A percentile compares a stretch with the other conserved stretches of the same genome.
Conservation (phyloP, 2,888 invertebrate species). For the Epirrita christyi region DNA sequence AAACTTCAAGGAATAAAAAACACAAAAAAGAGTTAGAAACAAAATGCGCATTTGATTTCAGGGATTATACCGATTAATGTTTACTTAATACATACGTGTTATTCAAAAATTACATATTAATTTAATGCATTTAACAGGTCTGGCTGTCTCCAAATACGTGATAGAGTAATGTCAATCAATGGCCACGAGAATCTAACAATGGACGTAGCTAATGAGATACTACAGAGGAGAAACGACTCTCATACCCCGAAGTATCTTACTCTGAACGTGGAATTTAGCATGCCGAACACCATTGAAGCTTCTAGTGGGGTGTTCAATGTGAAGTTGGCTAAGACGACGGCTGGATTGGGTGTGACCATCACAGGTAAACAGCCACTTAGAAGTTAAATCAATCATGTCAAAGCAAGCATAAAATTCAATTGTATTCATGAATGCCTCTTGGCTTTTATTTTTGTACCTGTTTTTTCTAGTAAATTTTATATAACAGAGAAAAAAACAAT, state of each 20-base stretch:
- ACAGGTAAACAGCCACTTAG: slow-evolving; percentile 86
- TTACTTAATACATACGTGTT: too few species aligned
- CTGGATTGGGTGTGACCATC: slow-evolving; percentile 95
- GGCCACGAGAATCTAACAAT: slow-evolving; percentile 88
- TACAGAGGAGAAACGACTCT: slow-evolving; percentile 84
- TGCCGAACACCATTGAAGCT: slow-evolving; percentile 95
- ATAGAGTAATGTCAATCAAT: slow-evolving; percentile 93
- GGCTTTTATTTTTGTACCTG: too few species aligned
- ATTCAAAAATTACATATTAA: too few species aligned
- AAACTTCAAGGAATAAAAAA: too few species aligned
- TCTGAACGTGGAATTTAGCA: slow-evolving; percentile 94
- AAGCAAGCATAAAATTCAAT: too few species aligned
- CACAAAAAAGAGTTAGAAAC: too few species aligned
- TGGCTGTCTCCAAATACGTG: slow-evolving; percentile 91
- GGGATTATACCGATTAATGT: too few species aligned
- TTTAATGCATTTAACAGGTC: slow-evolving; percentile 72
- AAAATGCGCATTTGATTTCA: too few species aligned
- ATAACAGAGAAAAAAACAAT: too few species aligned
- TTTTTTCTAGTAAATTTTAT: too few species aligned
- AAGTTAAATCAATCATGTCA: too few species aligned
- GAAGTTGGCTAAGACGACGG: slow-evolving; percentile 91
- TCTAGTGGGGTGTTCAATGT: slow-evolving; percentile 96
- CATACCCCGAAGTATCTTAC: slow-evolving; percentile 88
- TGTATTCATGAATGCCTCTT: too few species aligned
- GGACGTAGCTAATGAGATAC: slow-evolving; percentile 85